phyloP scores from a whole-genome alignment of 2,888 invertebrate genomes.

The Mimumesa dahlbomi region DNA sequence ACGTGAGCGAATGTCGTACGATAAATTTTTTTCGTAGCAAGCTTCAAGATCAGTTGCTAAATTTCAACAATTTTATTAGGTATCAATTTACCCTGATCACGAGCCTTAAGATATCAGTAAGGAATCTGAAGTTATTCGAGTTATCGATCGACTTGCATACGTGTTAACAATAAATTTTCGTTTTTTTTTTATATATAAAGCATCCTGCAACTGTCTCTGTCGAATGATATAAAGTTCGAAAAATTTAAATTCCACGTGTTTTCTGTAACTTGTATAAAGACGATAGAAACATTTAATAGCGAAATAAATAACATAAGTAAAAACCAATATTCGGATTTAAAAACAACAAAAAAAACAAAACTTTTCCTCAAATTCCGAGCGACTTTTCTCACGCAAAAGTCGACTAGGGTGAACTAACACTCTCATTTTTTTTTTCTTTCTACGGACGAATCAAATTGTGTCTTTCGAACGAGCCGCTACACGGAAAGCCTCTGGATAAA shows the following conservation, averaged over 20 bases:
- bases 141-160: constrained; percentile 26
- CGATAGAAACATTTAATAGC: neutral
- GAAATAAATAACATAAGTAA: neutral
- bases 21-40: constrained; percentile 53
- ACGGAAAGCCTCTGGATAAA: constrained; percentile 35
- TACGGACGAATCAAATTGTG: constrained; percentile 52
- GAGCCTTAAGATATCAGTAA: constrained; percentile 63
- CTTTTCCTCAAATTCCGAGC: constrained; percentile 32
- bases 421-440: constrained; percentile 42
- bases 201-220: constrained; percentile 35
- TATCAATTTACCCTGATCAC: constrained; percentile 64
- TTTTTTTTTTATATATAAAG: neutral
- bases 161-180: constrained; percentile 2
- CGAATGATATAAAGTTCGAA: no score
- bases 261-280: no score
- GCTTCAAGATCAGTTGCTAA: constrained; percentile 52
- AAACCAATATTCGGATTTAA: neutral
- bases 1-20: constrained; percentile 62
- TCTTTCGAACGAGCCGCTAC: constrained; percentile 29
- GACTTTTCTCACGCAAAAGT: constrained; percentile 62
- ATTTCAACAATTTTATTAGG: constrained; percentile 50
- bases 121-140: constrained; percentile 38
- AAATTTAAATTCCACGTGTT: no score
- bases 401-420: constrained; percentile 59
- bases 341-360: neutral